Base-by-base conservation (phyloP, 2,113 vertebrate genomes). In the Crypturellus undulatus region DNA sequence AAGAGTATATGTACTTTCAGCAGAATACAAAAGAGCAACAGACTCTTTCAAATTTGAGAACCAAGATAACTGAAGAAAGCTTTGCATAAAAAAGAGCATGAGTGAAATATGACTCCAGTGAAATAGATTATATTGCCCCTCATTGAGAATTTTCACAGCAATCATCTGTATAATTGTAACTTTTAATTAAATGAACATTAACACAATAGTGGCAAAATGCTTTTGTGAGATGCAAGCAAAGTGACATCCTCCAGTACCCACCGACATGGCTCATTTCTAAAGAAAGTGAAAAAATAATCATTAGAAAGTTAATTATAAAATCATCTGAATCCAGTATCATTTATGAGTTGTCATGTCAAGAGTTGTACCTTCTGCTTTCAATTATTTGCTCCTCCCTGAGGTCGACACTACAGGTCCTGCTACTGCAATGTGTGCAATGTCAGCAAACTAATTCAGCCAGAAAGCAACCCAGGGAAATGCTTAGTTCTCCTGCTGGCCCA, bases 121-220 rank as follows among this genome's bases (percentile, higher is more conserved):
- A 91, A 94, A 64, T 5, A 62, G 51, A 71, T 59, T n/a, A 49
- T 40, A 70, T 12, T 51, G 19, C 20, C 58, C 32, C 7, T 56
- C 4, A 62, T 0, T 14, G 17, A 24, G 30, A 93, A 79, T 12
- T 79, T 94, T 6, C 65, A 69, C 20, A 64, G 40, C 52, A 64
- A 40, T 34, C 60, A 40, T 5, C 69, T 69, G 36, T 75, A 80
- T 59, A 30, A 13, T 3, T 62, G 21, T 36, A 89, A 54, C 25
- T 85, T 94, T 64, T 77, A 89, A 94, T 87, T 87, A 85, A 91
- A 87, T 2, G 5, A 45, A 87, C 8, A 36, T 70, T 73, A 77
- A 67, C 24, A 68, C 17, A 90, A 51, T 34, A 28, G 36, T 32
- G 43, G 89, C 56, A 59, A 91, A 81, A 76, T 14, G 16, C 19